Evolutionary conservation across 2,888 invertebrate species (phyloP), one percentile per base, ranked within the genome.

Genomic region (Panzeria rudis): DNA sequence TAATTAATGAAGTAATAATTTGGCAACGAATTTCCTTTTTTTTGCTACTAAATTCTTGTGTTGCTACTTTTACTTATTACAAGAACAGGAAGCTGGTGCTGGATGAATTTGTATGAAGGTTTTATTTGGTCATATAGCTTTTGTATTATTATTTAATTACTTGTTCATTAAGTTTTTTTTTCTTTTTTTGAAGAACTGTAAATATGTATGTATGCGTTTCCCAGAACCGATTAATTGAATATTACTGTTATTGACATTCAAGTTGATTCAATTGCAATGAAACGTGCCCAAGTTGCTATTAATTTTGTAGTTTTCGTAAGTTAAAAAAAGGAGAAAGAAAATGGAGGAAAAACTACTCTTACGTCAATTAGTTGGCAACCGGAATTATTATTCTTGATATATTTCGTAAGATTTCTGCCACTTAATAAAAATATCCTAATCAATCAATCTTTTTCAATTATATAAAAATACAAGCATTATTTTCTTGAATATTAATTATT

Each of bases 211-310:
- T 25, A 17, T n/a, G 25, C n/a, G 47, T 68, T 71, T 56, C 56
- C 38, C 56, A 75, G 73, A 44, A 6, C 44, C 85, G 62, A 83
- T 83, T 86, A 86, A 86, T 86, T 86, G 81, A 83, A 83, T 86
- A 56, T 62, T 71, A 54, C 79, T 87, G 86, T 85, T 85, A 86
- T 85, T 87, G 87, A 86, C 86, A 85, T 85, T 84, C 80, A 80
- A 86, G 84, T 75, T 83, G 78, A 78, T 86, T 86, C 82, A 83
- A 82, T 82, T 83, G 72, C 56, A 56, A 25, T 29, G 73, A 68
- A 86, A 86, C 86, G 87, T 86, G 86, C 54, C 78, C 81, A 81
- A 86, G 86, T 82, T 76, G 61, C 41, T 23, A 71, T 83, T 66
- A 38, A 73, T 69, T 68, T 38, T 62, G 15, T 68, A 75, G 62